Evolutionary conservation across 2,888 invertebrate genomes (phyloP).

Genomic region (Napeogenes inachia): DNA sequence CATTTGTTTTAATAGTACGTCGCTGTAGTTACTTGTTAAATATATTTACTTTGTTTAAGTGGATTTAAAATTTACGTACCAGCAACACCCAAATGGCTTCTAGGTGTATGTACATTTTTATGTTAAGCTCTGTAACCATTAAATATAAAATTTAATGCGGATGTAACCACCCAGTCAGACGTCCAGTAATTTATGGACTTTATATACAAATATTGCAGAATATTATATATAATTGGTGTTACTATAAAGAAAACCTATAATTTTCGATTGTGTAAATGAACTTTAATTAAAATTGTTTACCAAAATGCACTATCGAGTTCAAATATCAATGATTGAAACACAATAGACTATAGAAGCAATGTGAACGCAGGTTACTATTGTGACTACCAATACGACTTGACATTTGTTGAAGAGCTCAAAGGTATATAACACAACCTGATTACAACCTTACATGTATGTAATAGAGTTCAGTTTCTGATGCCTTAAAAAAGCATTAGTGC

Average conservation of each 20-base stretch:
- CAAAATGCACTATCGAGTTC: no score
- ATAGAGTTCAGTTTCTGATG: conserved; percentile 8
- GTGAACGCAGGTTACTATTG: conserved; percentile 3
- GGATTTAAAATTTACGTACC: background rate
- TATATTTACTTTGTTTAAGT: background rate
- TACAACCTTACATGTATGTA: background rate
- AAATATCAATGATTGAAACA: background rate
- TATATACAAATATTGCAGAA: no score
- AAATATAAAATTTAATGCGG: no score
- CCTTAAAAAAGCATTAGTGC: conserved; percentile 14
- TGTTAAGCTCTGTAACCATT: no score
- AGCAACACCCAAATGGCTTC: background rate
- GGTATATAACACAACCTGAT: conserved; percentile 6
- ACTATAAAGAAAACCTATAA: no score
- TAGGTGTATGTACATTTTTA: no score
- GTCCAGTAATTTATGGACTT: no score
- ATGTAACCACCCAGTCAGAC: no score
- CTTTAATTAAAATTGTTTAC: no score
- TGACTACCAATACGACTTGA: conserved; percentile 13
- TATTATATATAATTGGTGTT: no score
- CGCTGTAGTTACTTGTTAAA: background rate
- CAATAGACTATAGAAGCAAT: background rate
- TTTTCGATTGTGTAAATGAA: no score
- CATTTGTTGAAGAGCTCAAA: conserved; percentile 10
- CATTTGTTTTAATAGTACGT: background rate